Percentiles rank a stretch among this genome's conserved stretches.
Conservation (phyloP, 2,113 vertebrate genomes). For the Saguinus imperator region DNA sequence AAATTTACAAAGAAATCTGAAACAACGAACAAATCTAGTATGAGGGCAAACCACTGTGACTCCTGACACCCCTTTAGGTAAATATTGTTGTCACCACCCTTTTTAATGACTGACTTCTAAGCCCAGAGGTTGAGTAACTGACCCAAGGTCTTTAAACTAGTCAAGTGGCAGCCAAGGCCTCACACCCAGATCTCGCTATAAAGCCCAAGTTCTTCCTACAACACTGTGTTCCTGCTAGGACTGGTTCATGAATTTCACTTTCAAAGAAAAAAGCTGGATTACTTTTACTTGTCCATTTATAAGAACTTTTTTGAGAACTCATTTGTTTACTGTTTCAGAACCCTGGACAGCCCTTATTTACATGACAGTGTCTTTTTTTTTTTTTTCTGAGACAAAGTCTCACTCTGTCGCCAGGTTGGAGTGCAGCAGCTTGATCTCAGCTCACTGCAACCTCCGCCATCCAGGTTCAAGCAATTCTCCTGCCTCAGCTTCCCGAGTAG, state of each 20-base stretch:
- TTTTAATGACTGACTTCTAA: background rate
- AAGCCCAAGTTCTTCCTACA: background rate
- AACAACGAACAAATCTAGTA: background rate
- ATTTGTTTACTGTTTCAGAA: conserved; percentile 40
- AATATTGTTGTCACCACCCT: background rate
- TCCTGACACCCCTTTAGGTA: background rate
- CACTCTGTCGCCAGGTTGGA: no score
- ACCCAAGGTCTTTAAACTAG: background rate
- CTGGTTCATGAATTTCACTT: background rate
- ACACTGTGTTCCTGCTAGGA: background rate
- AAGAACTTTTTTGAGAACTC: background rate
- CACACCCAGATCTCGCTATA: background rate
- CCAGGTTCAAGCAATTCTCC: no score
- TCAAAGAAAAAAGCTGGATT: background rate
- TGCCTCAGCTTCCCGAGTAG: no score
- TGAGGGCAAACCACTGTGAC: rapidly evolving
- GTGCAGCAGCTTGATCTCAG: no score
- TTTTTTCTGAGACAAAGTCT: background rate
- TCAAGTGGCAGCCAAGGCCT: background rate
- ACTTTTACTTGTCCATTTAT: background rate
- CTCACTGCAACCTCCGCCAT: no score
- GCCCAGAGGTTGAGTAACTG: background rate
- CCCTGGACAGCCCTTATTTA: background rate
- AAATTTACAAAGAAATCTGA: background rate
- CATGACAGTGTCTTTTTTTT: conserved; percentile 11